These are phyloP conservation scores for Rhagium mordax DNA, from an alignment of 2,888 invertebrate genomes.

Conservation along the genomic window DNA sequence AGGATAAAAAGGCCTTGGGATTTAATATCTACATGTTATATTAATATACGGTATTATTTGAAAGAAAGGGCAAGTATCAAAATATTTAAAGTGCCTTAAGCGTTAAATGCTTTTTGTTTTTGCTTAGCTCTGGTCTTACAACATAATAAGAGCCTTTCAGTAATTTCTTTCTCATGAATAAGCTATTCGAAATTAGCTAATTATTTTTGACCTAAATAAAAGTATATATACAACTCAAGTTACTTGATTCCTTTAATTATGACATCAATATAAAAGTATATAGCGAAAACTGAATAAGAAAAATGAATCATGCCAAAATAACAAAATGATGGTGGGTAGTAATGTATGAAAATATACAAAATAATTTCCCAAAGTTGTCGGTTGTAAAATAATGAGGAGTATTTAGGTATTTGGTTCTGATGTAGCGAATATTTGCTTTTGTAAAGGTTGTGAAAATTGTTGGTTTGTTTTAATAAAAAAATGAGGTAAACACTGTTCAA, in stretches of 20 bases:
- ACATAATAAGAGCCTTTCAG: no score
- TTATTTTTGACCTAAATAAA: not conserved
- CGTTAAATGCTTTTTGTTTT: no score
- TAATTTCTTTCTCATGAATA: no score
- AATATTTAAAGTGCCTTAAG: no score
- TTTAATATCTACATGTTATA: not conserved
- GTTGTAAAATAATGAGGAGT: not conserved
- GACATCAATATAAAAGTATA: not conserved
- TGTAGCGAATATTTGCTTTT: not conserved
- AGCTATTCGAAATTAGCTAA: no score
- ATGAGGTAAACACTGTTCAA: not conserved
- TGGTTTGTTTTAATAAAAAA: not conserved
- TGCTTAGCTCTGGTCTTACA: no score
- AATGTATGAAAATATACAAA: not conserved
- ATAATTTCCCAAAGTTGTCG: not conserved
- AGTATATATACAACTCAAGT: conserved; percentile 13
- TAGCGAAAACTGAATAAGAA: not conserved
- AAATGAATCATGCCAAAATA: not conserved
- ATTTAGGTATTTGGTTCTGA: not conserved
- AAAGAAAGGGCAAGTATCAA: no score
- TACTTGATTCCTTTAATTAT: conserved; percentile 1
- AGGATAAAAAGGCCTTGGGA: not conserved
- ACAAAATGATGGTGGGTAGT: not conserved
- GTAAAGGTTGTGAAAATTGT: not conserved
- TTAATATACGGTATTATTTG: no score